phyloP scores from a whole-genome alignment of 1,140 invertebrate genomes.

The Whitmania pigra region DNA sequence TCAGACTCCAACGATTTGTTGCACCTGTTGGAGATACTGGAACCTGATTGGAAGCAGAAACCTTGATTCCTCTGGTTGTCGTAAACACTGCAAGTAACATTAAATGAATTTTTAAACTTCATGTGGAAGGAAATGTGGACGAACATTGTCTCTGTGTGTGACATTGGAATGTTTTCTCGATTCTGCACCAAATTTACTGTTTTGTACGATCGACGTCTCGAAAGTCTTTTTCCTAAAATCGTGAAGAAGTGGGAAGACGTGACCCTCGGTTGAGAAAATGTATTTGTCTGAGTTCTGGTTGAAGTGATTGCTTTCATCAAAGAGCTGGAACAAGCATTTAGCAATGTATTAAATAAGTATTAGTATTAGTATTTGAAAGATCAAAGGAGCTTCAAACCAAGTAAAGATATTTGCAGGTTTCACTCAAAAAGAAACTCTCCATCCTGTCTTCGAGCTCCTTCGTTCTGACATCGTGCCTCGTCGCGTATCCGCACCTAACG shows the following conservation, averaged over 20 bases:
- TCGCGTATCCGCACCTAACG: conserved; percentile 54
- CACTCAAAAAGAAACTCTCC: conserved; percentile 96
- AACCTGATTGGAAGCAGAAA: conserved; percentile 48
- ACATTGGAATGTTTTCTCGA: background rate
- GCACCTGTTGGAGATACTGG: conserved; percentile 47
- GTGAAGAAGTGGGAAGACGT: conserved; percentile 50
- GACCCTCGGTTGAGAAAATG: conserved; percentile 58
- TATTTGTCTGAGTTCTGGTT: conserved; percentile 49
- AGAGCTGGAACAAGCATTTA: conserved; percentile 46
- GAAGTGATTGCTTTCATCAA: conserved; percentile 55
- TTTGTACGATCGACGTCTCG: background rate
- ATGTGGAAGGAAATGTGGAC: background rate
- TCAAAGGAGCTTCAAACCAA: conserved; percentile 44
- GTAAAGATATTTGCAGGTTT: conserved; percentile 96
- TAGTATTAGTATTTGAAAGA: background rate
- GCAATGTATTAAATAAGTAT: no score
- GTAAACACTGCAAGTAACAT: conserved; percentile 44
- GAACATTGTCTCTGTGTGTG: background rate
- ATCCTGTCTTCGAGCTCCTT: conserved; percentile 91
- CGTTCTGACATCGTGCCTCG: conserved; percentile 67
- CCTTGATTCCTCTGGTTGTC: conserved; percentile 42
- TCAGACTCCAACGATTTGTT: conserved; percentile 30
- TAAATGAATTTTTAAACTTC: background rate
- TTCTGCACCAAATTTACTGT: background rate
- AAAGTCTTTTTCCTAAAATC: conserved; percentile 38